Evolutionary conservation across 2,113 vertebrate genomes (phyloP).

Genomic region (Amphilophus citrinellus): DNA sequence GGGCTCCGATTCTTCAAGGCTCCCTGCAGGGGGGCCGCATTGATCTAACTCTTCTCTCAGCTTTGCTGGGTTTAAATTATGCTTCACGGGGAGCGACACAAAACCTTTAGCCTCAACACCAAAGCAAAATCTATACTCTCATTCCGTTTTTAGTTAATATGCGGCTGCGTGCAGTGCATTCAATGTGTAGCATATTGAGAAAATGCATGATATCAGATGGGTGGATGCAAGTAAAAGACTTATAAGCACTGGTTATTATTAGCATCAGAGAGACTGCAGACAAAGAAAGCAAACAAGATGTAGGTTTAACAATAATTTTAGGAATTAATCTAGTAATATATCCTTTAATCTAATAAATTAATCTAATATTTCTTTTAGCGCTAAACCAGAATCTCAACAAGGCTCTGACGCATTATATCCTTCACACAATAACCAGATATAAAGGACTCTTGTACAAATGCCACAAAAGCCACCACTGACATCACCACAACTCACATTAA

Average conservation of each 20-base stretch:
- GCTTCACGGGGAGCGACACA: constrained; percentile 16
- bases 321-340: not conserved
- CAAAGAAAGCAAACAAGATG: not conserved
- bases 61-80: constrained; percentile 37
- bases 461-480: not conserved
- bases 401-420: not conserved
- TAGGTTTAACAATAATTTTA: not conserved
- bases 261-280: not conserved
- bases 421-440: not conserved
- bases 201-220: not conserved
- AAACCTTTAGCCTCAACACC: constrained; percentile 33
- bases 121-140: constrained; percentile 31
- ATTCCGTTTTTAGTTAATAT: not conserved
- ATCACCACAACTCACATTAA: not conserved
- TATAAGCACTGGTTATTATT: not conserved
- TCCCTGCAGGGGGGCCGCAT: constrained; percentile 37
- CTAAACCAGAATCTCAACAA: not conserved
- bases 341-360: not conserved
- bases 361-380: not conserved
- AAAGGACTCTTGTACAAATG: not conserved
- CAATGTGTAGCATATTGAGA: not conserved
- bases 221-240: not conserved
- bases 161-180: not conserved
- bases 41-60: constrained; percentile 46
- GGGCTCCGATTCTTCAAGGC: constrained; percentile 34